A percentile compares a stretch with the other conserved stretches of the same genome.
These are phyloP conservation scores for Champsocephalus esox DNA, from an alignment of 2,797 vertebrate species.

Conservation along the genomic window DNA sequence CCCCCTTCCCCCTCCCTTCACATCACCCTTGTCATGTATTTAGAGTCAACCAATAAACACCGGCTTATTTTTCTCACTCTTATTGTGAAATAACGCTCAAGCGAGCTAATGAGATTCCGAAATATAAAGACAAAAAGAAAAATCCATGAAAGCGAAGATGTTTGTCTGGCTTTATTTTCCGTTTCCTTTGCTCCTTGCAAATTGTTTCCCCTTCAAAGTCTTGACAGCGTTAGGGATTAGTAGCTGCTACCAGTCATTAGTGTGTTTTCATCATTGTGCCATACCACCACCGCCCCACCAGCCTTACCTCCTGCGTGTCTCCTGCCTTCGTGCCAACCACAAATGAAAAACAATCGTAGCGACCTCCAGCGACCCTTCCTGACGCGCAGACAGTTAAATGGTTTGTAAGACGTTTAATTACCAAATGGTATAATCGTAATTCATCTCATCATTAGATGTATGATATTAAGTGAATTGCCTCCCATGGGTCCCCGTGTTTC, in stretches of 20 bases:
- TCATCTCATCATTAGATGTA: conserved; percentile 98
- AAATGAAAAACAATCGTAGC: conserved; percentile 82
- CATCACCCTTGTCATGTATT: conserved; percentile 35
- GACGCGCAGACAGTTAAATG: conserved; percentile 92
- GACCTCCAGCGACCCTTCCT: conserved; percentile 90
- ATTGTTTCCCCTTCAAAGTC: conserved; percentile 79
- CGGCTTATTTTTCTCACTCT: conserved; percentile 45
- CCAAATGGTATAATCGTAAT: conserved; percentile 96
- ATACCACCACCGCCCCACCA: conserved; percentile 56
- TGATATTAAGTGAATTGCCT: conserved; percentile 95
- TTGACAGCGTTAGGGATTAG: conserved; percentile 79
- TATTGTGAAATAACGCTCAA: conserved; percentile 53
- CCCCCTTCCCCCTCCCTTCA: not conserved
- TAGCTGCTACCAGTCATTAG: conserved; percentile 80
- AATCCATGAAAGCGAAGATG: conserved; percentile 53
- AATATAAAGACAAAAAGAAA: conserved; percentile 50
- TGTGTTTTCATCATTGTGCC: conserved; percentile 79
- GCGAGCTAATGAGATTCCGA: conserved; percentile 71
- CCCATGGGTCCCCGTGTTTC: conserved; percentile 92
- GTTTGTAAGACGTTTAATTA: conserved; percentile 98
- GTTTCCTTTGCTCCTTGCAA: conserved; percentile 45
- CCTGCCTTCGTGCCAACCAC: conserved; percentile 52
- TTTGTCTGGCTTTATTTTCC: conserved; percentile 63
- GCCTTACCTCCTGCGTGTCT: conserved; percentile 48
- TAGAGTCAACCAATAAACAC: conserved; percentile 50